These are phyloP conservation scores for Mungos mungo DNA, from an alignment of 2,113 vertebrate genomes.

Conservation along the genomic window DNA sequence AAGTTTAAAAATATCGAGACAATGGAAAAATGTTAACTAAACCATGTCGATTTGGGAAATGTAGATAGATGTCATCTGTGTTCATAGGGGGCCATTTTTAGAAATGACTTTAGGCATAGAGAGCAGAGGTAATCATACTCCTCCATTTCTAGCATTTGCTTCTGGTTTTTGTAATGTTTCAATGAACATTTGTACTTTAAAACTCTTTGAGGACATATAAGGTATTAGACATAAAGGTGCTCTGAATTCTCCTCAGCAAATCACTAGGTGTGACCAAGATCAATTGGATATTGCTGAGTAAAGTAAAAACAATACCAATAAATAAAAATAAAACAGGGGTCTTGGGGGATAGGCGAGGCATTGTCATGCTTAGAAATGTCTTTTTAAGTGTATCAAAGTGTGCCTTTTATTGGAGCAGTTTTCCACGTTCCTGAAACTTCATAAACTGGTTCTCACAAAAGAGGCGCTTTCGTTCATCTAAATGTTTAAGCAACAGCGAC, in stretches of 20 bases:
- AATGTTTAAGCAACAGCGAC: constrained; percentile 84
- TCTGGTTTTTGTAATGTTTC: background rate
- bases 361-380: background rate
- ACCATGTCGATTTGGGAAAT: background rate
- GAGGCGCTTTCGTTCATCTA: background rate
- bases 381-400: background rate
- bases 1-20: background rate
- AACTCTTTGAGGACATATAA: background rate
- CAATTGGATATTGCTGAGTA: background rate
- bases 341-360: background rate
- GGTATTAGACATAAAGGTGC: background rate
- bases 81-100: background rate
- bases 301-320: background rate
- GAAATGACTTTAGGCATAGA: background rate
- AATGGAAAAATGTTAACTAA: background rate
- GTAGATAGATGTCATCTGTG: too few relatives aligned
- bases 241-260: background rate
- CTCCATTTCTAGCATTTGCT: background rate
- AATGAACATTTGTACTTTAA: background rate
- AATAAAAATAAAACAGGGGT: background rate
- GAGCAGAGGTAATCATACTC: background rate
- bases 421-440: constrained; percentile 67
- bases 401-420: constrained; percentile 14
- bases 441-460: background rate
- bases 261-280: background rate